Base-by-base conservation (phyloP, 2,113 vertebrate species). In the Girardinichthys multiradiatus region DNA sequence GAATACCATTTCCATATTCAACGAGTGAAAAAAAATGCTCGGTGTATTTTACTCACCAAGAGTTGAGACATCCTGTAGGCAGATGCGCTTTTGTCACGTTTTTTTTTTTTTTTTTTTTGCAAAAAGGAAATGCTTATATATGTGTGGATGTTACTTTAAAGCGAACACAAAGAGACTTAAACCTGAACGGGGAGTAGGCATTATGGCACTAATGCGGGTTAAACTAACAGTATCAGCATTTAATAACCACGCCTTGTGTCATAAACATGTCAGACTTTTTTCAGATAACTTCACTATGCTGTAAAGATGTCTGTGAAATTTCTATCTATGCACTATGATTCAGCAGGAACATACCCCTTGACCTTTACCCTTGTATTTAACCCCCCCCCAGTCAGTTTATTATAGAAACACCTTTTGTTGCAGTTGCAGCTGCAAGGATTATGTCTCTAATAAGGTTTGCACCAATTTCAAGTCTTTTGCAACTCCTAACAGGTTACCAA, bases 101-200 rank as follows among this genome's bases (percentile, higher is more conserved):
- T n/a, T n/a, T n/a, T n/a, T n/a, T 0, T 24, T 33, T 42, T 31
- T 0, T 24, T 33, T 42, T 31, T 77, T 26, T 27, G 70, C 64
- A 66, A 80, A 33, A 73, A 63, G 73, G 39, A 73, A 65, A 57
- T 73, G 69, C 39, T 72, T 64, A 14, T 29, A 68, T 57, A 51
- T 57, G 48, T 35, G 54, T 14, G 21, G 60, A 27, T 51, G 28
- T 31, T 64, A 70, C 28, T 66, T 69, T 10, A 9, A n/a, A 3
- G 15, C 15, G 19, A 65, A 63, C 69, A 79, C n/a, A 28, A 51
- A 26, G 13, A 28, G 7, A 29, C 31, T 10, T 9, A 54, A n/a
- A n/a, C 24, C 48, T 54, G 24, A n/a, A 54, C 31, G 51, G 57
- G 51, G 67, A 35, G 30, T 57, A 51, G 51, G 8, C 13, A 48